phyloP scores from a whole-genome alignment of 2,888 invertebrate species.

The Bibio marci region DNA sequence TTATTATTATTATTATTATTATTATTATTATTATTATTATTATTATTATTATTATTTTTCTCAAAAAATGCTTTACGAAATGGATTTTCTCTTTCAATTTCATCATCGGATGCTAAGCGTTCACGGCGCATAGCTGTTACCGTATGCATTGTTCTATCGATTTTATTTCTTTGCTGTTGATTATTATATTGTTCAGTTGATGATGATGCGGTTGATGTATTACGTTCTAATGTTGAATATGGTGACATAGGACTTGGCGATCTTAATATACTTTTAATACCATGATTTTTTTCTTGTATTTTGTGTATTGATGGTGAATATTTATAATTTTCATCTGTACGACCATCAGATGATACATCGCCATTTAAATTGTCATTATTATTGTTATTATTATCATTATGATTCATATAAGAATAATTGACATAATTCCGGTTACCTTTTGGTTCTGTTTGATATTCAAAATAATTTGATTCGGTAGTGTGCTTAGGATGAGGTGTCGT shows the following conservation, averaged over 20 bases:
- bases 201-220: constrained; percentile 16
- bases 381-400: no score
- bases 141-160: background rate
- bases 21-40: constrained; percentile 10
- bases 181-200: constrained; percentile 2
- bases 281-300: background rate
- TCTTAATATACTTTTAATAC: constrained; percentile 23
- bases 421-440: no score
- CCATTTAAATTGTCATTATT: no score
- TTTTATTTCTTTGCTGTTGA: constrained; percentile 13
- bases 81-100: constrained; percentile 28
- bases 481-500: no score
- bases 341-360: no score
- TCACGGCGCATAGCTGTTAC: constrained; percentile 15
- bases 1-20: no score
- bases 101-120: constrained; percentile 13
- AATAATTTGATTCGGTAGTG: no score
- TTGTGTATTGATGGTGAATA: background rate
- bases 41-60: constrained; percentile 7
- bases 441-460: background rate
- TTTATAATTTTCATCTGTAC: background rate
- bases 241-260: constrained; percentile 23
- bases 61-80: constrained; percentile 23
- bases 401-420: no score
- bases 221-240: constrained; percentile 20